Percentiles rank a stretch among this genome's conserved stretches.
These are phyloP conservation scores for Drosophila persimilis DNA, from an alignment of 1,140 invertebrate genomes.

Conservation along the genomic window DNA sequence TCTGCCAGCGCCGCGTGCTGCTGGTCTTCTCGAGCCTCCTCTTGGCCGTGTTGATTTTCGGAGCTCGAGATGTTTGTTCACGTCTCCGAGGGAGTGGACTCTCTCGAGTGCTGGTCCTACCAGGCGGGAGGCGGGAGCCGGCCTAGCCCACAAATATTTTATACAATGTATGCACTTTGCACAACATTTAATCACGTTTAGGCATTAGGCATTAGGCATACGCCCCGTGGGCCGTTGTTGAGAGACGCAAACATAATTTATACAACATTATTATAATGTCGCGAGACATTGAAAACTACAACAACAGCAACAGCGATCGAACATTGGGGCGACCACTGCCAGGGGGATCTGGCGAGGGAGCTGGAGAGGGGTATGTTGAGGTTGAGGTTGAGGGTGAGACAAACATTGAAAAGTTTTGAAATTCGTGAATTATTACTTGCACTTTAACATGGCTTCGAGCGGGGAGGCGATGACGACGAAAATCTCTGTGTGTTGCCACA, in stretches of 20 bases:
- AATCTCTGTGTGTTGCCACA: conserved; percentile 51
- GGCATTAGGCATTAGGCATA: conserved; percentile 68
- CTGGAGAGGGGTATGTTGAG: conserved; percentile 12
- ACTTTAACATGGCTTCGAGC: conserved; percentile 74
- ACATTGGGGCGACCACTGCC: neutral
- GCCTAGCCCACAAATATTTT: conserved; percentile 34
- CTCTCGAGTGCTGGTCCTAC: conserved; percentile 35
- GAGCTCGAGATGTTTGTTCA: conserved; percentile 13
- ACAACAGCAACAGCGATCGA: conserved; percentile 16
- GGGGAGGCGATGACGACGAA: conserved; percentile 58
- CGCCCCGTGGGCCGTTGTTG: conserved; percentile 53
- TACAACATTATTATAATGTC: conserved; percentile 76
- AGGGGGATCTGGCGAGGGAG: conserved; percentile 4
- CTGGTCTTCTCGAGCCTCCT: conserved; percentile 48
- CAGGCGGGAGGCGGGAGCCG: neutral
- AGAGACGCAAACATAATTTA: conserved; percentile 67
- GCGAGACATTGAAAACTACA: conserved; percentile 70
- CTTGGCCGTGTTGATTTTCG: conserved; percentile 43
- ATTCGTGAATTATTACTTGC: conserved; percentile 79
- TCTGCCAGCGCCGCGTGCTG: conserved; percentile 21
- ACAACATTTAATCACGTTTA: conserved; percentile 80
- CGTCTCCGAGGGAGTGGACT: too few relatives aligned
- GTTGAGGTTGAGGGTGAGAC: conserved; percentile 36
- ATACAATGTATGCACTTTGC: conserved; percentile 61
- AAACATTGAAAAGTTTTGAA: conserved; percentile 72